Base-by-base conservation (phyloP, 2,113 vertebrate species). In the Fregetta grallaria region DNA sequence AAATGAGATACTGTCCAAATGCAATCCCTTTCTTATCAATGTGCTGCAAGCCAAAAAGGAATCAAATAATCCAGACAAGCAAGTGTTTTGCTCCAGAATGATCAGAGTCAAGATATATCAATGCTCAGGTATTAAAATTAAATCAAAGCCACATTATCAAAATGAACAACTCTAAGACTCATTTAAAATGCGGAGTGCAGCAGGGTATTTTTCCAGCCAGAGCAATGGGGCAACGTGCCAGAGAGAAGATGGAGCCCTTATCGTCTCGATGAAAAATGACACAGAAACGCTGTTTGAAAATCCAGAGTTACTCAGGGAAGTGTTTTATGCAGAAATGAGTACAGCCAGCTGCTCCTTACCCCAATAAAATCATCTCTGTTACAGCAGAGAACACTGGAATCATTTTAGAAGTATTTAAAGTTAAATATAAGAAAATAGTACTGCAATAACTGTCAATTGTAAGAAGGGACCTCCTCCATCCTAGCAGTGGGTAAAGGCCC, bases 91-190 rank as follows among this genome's bases (percentile, higher is more conserved):
- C 63, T 92, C 71, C 55, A 80, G 77, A 91, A 79, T 49, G 72
- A 73, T 83, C 71, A 32, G 42, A 92, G 78, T 94, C 71, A 86
- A 90, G 63, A 90, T 95, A 56, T n/a, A 90, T 88, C 63, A 76
- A 21, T 90, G 74, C 55, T 83, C 71, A 91, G 81, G 89, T 92
- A 73, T 94, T 95, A 90, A 86, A 80, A 73, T 90, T 92, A 92
- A 96, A 92, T 96, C 95, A 86, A 92, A 84, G 72, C 59, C 87
- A 90, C 42, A 63, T 97, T 95, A 94, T 79, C 81, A 80, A 67
- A 96, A 85, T 40, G 15, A 96, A 38, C 91, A 82, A 92, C 66
- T 75, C 53, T 56, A 75, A 90, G 66, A 36, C 50, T 95, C 62
- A 70, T 78, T 91, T 81, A 73, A 93, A 95, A 94, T 90, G 70